Percentiles rank a stretch among this genome's conserved stretches.
phyloP scores from a whole-genome alignment of 2,797 vertebrate species.

The Artibeus jamaicensis region DNA sequence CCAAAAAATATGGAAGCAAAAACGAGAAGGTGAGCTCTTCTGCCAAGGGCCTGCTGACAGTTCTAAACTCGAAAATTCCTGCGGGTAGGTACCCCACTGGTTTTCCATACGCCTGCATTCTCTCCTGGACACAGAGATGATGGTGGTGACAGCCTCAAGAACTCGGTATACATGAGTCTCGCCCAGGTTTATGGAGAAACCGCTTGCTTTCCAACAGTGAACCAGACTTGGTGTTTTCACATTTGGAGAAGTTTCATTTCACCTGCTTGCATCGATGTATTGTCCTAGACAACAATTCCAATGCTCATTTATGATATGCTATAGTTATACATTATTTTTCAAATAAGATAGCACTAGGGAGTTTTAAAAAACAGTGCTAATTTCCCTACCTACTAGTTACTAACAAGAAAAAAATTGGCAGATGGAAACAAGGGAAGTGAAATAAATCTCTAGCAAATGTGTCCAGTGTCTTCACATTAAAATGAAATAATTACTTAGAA shows the following conservation, averaged over 20 bases:
- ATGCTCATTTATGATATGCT: neutral
- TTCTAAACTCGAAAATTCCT: neutral
- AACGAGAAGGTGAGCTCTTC: neutral
- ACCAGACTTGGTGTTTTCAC: neutral
- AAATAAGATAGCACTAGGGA: neutral
- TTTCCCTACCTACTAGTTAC: neutral
- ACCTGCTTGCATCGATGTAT: neutral
- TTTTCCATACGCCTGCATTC: neutral
- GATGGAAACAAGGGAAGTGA: neutral
- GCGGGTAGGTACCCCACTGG: neutral
- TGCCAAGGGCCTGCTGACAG: neutral
- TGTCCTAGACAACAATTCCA: neutral
- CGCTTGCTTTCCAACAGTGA: neutral
- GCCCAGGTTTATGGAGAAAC: neutral
- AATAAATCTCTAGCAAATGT: neutral
- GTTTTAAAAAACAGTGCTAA: neutral
- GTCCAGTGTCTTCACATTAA: neutral
- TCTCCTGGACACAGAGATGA: neutral
- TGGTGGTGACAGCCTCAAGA: neutral
- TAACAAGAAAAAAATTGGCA: neutral
- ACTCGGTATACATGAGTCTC: neutral
- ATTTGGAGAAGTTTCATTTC: neutral
- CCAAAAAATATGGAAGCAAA: neutral
- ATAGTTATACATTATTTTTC: neutral
- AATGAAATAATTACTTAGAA: conserved; percentile 25